These are phyloP conservation scores for Neopelma chrysocephalum DNA, from an alignment of 2,797 vertebrate species.

Conservation along the genomic window DNA sequence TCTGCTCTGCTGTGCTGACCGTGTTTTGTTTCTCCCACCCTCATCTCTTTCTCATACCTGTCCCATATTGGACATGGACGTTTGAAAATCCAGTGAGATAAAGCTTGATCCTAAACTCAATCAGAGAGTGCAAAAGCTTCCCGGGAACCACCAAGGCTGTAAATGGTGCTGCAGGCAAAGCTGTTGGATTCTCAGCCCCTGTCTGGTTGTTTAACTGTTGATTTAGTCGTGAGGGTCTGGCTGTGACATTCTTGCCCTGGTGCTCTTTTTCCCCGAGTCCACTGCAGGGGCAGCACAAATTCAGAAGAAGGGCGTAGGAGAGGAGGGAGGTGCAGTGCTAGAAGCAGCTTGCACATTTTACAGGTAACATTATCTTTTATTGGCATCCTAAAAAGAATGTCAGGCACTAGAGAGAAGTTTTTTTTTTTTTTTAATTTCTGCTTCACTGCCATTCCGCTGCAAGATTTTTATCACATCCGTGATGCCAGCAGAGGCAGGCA, in stretches of 20 bases:
- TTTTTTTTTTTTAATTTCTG: conserved; percentile 13
- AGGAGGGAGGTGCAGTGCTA: conserved; percentile 13
- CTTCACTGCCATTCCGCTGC: conserved; percentile 55
- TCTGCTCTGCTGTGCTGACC: not conserved
- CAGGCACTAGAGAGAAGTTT: conserved; percentile 70
- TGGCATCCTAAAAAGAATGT: conserved; percentile 82
- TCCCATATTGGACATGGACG: not conserved
- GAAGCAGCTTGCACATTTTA: conserved; percentile 79
- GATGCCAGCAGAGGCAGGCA: not conserved
- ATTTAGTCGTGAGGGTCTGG: not conserved
- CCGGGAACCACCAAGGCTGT: not conserved
- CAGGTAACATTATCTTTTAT: conserved; percentile 83
- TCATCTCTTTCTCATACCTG: not conserved
- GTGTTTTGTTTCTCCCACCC: not conserved
- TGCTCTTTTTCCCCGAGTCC: not conserved
- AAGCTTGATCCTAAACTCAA: not conserved
- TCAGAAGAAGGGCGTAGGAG: not conserved
- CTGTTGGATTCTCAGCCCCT: not conserved
- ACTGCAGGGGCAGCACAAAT: not conserved
- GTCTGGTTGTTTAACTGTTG: not conserved
- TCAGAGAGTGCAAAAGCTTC: not conserved
- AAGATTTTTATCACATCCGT: conserved; percentile 54
- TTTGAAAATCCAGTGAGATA: not conserved
- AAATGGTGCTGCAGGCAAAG: not conserved
- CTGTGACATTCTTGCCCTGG: not conserved